Evolutionary conservation across 2,113 vertebrate genomes (phyloP).

Genomic region (Dolichallabes microphthalmus): DNA sequence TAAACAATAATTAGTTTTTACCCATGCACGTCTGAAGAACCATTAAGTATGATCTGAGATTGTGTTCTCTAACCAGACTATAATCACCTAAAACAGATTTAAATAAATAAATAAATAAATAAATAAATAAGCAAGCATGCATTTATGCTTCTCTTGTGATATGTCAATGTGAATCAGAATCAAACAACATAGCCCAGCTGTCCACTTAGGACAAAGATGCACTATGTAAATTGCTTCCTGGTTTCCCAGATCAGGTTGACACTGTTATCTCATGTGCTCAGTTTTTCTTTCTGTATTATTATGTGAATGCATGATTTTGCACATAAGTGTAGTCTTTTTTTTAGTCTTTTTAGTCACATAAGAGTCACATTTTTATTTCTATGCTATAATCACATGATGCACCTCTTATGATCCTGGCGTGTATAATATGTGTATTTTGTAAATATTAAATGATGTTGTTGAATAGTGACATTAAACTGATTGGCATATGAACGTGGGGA

Average conservation of each 20-base stretch:
- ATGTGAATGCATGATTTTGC: background rate
- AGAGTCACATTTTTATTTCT: background rate
- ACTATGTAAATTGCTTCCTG: background rate
- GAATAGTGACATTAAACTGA: constrained; percentile 17
- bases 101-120: background rate
- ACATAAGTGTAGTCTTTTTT: background rate
- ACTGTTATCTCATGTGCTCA: background rate
- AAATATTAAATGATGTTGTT: constrained; percentile 15
- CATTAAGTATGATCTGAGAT: background rate
- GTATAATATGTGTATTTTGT: background rate
- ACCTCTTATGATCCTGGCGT: background rate
- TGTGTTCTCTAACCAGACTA: background rate
- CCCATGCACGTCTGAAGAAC: background rate
- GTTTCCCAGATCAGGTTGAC: background rate
- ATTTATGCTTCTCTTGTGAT: background rate
- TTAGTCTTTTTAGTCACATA: background rate
- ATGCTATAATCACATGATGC: background rate
- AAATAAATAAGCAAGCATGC: no score
- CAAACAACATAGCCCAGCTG: background rate
- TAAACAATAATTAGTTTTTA: background rate
- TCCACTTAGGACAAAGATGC: background rate
- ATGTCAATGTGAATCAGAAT: background rate
- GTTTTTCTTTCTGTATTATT: background rate
- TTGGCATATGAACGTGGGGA: constrained; percentile 54
- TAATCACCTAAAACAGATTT: background rate